phyloP scores from a whole-genome alignment of 2,888 invertebrate species.

The Lordiphosa andalusiaca region DNA sequence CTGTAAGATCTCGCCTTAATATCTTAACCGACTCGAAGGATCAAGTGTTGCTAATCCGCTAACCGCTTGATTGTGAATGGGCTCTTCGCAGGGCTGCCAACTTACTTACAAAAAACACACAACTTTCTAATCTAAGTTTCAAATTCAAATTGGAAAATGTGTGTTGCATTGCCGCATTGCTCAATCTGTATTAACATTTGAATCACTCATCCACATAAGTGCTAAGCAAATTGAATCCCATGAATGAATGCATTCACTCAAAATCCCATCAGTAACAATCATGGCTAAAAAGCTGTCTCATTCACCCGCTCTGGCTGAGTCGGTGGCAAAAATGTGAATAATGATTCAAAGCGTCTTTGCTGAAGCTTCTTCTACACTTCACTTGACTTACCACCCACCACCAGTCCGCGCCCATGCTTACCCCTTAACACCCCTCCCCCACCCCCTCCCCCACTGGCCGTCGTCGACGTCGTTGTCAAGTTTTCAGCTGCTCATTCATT shows the following conservation, averaged over 20 bases:
- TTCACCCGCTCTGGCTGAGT: background rate
- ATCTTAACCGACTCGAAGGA: too few relatives aligned
- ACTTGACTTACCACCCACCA: slow-evolving; percentile 1
- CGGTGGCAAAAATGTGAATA: slow-evolving; percentile 4
- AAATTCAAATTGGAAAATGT: too few relatives aligned
- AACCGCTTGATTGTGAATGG: too few relatives aligned
- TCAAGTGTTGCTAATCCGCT: too few relatives aligned
- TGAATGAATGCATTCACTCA: slow-evolving; percentile 1
- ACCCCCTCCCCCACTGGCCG: background rate
- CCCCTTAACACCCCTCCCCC: background rate
- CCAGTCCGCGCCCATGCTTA: background rate
- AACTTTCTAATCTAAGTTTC: too few relatives aligned
- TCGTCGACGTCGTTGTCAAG: slow-evolving; percentile 1
- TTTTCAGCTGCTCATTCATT: slow-evolving; percentile 35
- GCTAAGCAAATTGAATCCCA: background rate
- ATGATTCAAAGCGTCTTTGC: slow-evolving; percentile 7
- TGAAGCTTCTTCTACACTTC: slow-evolving; percentile 10
- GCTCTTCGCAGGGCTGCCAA: too few relatives aligned
- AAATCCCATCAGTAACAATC: slow-evolving; percentile 4
- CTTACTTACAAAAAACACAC: too few relatives aligned
- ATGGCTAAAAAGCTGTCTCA: background rate
- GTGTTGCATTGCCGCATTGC: background rate
- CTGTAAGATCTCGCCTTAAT: too few relatives aligned
- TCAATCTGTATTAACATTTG: background rate
- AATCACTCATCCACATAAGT: background rate